Evolutionary conservation across 2,797 vertebrate species (phyloP), one percentile per base, ranked within the genome.

Genomic region (Karalla daura): DNA sequence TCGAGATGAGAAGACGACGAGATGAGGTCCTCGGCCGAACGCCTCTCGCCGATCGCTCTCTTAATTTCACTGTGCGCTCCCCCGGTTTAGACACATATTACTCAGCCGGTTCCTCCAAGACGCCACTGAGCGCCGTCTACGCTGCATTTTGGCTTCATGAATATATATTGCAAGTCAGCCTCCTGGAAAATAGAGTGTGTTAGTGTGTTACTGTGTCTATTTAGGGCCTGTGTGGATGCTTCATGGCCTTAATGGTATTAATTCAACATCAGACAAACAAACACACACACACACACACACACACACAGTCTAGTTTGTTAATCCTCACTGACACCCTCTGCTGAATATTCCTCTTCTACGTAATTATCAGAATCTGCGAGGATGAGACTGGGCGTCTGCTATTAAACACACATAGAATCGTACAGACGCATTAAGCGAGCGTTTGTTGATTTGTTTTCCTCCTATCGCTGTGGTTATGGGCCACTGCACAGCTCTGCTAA

Each of bases 91-190:
- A 64, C 63, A 55, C 55, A 61, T 35, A 76, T 64, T 55, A 70
- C 69, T 77, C 81, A 74, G 73, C 40, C 51, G 44, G n/a, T 56
- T 73, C 52, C 53, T 69, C 70, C 17, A 46, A 51, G 35, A 64
- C 14, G 40, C 53, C 75, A 79, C 76, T 83, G 70, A 68, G 65
- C 54, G 70, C 60, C 74, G 74, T 64, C 64, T 70, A 65, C 72
- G 67, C 50, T 56, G 58, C 47, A 52, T 77, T 80, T 83, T 49
- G 35, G 63, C 24, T 81, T 87, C 82, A 86, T 89, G 81, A 87
- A 87, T 84, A 85, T 81, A 89, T 82, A 85, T 74, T 86, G 69
- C 62, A 58, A 83, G 72, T 77, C 72, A 73, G 73, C 64, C 60
- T 82, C 15, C 74, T 65, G 75, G 81, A 87, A 90, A 88, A 88